Evolutionary conservation across 2,113 vertebrate species (phyloP).

Genomic region (Oryzias curvinotus): DNA sequence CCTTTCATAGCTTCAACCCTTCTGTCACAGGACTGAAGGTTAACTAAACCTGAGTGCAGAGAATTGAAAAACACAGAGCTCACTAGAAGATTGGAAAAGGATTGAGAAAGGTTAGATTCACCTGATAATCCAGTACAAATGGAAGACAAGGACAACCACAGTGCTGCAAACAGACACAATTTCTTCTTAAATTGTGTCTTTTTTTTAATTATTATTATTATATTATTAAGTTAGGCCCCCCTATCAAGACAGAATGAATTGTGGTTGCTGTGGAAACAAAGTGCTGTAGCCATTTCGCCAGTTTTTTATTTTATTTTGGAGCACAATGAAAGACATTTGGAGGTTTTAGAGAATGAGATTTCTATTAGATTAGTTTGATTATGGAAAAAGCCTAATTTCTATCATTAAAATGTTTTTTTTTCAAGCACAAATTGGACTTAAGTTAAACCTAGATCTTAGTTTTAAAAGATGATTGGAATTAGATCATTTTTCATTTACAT

Average conservation of each 20-base stretch:
- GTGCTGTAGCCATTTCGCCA: conserved; percentile 6
- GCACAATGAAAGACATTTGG: conserved; percentile 13
- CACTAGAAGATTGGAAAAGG: conserved; percentile 26
- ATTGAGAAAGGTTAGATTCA: conserved; percentile 48
- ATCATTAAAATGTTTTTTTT: too few relatives aligned
- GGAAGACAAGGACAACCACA: conserved; percentile 20
- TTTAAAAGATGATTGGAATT: too few relatives aligned
- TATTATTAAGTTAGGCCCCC: too few relatives aligned
- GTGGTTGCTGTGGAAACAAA: conserved; percentile 44
- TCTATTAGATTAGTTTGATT: too few relatives aligned
- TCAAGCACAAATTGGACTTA: too few relatives aligned
- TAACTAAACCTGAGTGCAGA: conserved; percentile 41
- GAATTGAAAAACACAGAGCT: conserved; percentile 20
- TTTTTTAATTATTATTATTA: not conserved
- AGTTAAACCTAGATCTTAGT: too few relatives aligned
- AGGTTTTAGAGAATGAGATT: not conserved
- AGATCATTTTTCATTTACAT: too few relatives aligned
- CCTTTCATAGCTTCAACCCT: conserved; percentile 51
- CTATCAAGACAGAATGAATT: not conserved
- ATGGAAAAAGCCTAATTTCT: too few relatives aligned
- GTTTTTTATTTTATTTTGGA: conserved; percentile 12
- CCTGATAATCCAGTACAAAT: conserved; percentile 29
- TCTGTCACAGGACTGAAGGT: conserved; percentile 56
- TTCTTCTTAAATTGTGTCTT: not conserved
- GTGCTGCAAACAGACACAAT: not conserved